A percentile compares a stretch with the other conserved stretches of the same genome.
Evolutionary conservation across 1,140 invertebrate genomes (phyloP).

Genomic region (Pararge aegeria): DNA sequence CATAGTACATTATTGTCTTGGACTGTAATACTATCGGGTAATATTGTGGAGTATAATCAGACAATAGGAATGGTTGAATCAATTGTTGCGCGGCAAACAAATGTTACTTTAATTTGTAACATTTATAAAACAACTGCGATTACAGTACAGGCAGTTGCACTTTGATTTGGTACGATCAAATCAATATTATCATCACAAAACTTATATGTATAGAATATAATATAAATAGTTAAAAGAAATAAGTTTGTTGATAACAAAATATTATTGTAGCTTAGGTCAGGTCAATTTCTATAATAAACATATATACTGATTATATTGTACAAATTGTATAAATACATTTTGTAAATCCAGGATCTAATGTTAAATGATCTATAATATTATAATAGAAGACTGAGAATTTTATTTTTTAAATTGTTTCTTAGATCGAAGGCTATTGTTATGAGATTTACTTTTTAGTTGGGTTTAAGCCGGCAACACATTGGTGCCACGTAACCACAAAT

Average conservation of each 20-base stretch:
- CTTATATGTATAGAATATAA: neutral
- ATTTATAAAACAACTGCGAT: too few species aligned
- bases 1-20: too few species aligned
- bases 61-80: too few species aligned
- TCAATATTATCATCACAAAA: slow-evolving; percentile 19
- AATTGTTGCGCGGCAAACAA: too few species aligned
- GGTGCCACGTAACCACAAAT: too few species aligned
- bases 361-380: slow-evolving; percentile 59
- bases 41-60: too few species aligned
- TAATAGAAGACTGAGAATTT: slow-evolving; percentile 72
- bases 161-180: neutral
- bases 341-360: slow-evolving; percentile 63
- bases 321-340: slow-evolving; percentile 58
- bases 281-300: slow-evolving; percentile 48
- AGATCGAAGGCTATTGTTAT: slow-evolving; percentile 44
- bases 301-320: slow-evolving; percentile 38
- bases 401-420: slow-evolving; percentile 65
- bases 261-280: slow-evolving; percentile 12
- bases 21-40: too few species aligned
- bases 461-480: too few species aligned
- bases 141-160: neutral
- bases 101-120: too few species aligned
- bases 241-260: neutral
- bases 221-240: neutral
- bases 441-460: slow-evolving; percentile 27